Evolutionary conservation across 2,113 vertebrate genomes (phyloP).

Genomic region (Ciconia maguari): DNA sequence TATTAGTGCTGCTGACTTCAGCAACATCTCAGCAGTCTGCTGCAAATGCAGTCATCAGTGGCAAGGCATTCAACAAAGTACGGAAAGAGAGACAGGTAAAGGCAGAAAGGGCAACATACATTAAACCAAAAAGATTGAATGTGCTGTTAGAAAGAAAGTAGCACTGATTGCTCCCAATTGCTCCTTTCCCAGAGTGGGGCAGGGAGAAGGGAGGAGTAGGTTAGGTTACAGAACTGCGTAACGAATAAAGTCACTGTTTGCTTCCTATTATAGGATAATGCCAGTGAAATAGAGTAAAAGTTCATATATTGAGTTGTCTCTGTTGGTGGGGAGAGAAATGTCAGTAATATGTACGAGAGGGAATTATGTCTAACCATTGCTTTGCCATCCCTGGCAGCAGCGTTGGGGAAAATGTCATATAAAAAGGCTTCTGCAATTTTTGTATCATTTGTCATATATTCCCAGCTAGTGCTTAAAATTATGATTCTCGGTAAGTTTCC

Average conservation of each 20-base stretch:
- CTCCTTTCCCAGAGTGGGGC: neutral
- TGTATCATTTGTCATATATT: neutral
- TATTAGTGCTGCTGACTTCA: slow-evolving; percentile 60
- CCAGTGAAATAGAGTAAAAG: neutral
- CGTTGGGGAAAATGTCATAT: neutral
- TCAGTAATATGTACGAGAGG: neutral
- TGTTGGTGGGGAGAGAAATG: neutral
- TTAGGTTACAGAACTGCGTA: neutral
- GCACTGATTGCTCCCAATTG: neutral
- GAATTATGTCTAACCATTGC: neutral
- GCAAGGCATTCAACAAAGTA: neutral
- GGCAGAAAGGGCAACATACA: neutral
- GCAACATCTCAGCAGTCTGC: slow-evolving; percentile 49
- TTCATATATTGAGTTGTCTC: neutral
- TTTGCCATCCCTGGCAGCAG: neutral
- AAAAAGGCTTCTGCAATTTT: neutral
- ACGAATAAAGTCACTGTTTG: neutral
- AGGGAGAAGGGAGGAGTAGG: neutral
- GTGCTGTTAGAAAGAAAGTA: neutral
- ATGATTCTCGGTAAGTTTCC: neutral
- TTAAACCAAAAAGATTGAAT: neutral
- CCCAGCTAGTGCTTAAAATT: neutral
- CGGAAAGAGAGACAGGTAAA: neutral
- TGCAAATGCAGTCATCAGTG: slow-evolving; percentile 33
- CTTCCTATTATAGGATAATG: neutral